phyloP scores from a whole-genome alignment of 2,888 invertebrate species.

The Euplagia quadripunctaria region DNA sequence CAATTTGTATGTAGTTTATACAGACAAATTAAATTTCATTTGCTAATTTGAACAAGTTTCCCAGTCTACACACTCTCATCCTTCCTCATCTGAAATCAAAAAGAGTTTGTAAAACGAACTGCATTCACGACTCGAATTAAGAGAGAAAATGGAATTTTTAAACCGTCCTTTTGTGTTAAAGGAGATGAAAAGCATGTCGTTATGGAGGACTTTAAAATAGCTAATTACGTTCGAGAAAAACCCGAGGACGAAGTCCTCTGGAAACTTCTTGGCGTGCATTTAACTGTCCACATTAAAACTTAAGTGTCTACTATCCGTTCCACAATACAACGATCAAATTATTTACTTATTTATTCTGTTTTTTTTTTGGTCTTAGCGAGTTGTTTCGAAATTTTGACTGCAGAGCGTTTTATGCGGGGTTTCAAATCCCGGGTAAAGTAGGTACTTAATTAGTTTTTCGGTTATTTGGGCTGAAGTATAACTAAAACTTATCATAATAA shows the following conservation, averaged over 20 bases:
- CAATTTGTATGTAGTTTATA: neutral
- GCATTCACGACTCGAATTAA: constrained; percentile 51
- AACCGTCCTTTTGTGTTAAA: constrained; percentile 64
- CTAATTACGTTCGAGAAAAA: constrained; percentile 70
- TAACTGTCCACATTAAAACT: constrained; percentile 63
- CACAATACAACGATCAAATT: constrained; percentile 14
- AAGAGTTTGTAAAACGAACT: constrained; percentile 39
- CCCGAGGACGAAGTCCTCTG: constrained; percentile 52
- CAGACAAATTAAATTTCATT: constrained; percentile 22
- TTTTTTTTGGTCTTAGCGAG: neutral
- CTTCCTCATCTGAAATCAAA: constrained; percentile 34
- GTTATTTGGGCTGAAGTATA: neutral
- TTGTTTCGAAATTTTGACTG: neutral
- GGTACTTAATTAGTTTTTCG: neutral
- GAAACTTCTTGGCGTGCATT: constrained; percentile 62
- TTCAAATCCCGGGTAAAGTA: neutral
- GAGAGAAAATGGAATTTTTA: constrained; percentile 63
- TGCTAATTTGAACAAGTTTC: constrained; percentile 26
- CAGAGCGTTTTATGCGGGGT: neutral
- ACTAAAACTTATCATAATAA: neutral
- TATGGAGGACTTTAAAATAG: constrained; percentile 69
- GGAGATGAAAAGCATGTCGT: constrained; percentile 67
- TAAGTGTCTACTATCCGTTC: constrained; percentile 44
- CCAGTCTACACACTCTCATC: constrained; percentile 19
- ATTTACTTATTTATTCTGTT: constrained; percentile 2